Evolutionary conservation across 1,140 invertebrate genomes (phyloP).

Genomic region (Adoxophyes honmai): DNA sequence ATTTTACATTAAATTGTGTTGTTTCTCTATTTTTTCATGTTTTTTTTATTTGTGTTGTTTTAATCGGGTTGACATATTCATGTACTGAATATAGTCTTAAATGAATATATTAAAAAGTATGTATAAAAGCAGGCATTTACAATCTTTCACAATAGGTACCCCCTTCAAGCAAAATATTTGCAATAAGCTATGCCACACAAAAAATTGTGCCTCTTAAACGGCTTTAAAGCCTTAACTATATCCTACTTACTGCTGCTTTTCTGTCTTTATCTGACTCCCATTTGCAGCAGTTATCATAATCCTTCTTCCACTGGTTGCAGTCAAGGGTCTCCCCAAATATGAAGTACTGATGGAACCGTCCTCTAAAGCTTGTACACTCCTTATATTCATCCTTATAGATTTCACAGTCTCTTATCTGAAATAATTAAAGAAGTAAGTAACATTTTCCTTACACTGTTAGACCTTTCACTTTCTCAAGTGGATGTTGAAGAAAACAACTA

Average conservation of each 20-base stretch:
- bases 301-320: slow-evolving; percentile 87
- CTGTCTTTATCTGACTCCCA: slow-evolving; percentile 81
- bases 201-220: too few species aligned
- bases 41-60: too few species aligned
- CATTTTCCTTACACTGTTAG: neutral
- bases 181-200: too few species aligned
- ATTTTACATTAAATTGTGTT: too few species aligned
- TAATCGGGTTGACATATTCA: too few species aligned
- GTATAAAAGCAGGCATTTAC: too few species aligned
- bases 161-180: too few species aligned
- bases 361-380: slow-evolving; percentile 85
- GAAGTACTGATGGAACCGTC: slow-evolving; percentile 92
- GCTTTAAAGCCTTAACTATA: slow-evolving; percentile 16
- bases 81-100: too few species aligned
- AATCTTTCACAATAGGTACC: too few species aligned
- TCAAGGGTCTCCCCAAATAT: slow-evolving; percentile 84
- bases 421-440: slow-evolving; percentile 19
- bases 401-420: slow-evolving; percentile 84
- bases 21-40: too few species aligned
- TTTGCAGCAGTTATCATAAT: slow-evolving; percentile 85
- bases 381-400: slow-evolving; percentile 87
- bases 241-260: slow-evolving; percentile 81
- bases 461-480: neutral
- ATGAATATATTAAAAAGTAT: too few species aligned
- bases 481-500: neutral